Base-by-base conservation (phyloP, 2,888 invertebrate species). In the Apotomis capreana region DNA sequence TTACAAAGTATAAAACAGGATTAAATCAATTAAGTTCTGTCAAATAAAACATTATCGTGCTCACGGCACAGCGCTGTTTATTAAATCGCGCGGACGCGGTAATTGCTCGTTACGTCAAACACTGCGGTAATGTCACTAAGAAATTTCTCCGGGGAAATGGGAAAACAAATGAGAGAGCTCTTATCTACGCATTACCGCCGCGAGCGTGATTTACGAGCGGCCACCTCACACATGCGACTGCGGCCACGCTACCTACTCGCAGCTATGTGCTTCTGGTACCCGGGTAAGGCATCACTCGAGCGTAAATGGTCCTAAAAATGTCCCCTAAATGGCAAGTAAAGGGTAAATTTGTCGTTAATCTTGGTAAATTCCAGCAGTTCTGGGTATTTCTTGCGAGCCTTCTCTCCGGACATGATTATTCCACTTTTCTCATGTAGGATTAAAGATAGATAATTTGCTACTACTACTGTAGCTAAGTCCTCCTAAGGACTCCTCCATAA, bases 161-260 rank as follows among this genome's bases (percentile, higher is more conserved):
- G 87, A 88, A 90, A 91, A 91, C 91, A 91, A 91, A 91, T 90
- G 90, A 90, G 90, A 88, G 89, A 88, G 89, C 88, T 91, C 87
- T 91, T 91, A 91, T 91, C 92, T 90, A 89, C 90, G 89, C 91
- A 91, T 91, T 90, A 91, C 89, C 87, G 85, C 80, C 82, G 86
- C 85, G 85, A 83, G 79, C 83, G 88, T 91, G 91, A 91, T 91
- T 91, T 91, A 91, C 86, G 90, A 89, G 84, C 79, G 84, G 85
- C 89, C 89, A 87, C 89, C 84, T 57, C 83, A 80, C 83, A 84
- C 86, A 86, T 81, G 79, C 82, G 80, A 81, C 79, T 58, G 76
- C 51, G 68, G 76, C 75, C 74, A 77, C 62, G 54, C 67, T 44
- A 71, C 60, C 61, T 55, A 71, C 40, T 37, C 49, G 62, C 13